A percentile compares a stretch with the other conserved stretches of the same genome.
Evolutionary conservation across 2,113 vertebrate genomes (phyloP).

Genomic region (Tupaia chinensis): DNA sequence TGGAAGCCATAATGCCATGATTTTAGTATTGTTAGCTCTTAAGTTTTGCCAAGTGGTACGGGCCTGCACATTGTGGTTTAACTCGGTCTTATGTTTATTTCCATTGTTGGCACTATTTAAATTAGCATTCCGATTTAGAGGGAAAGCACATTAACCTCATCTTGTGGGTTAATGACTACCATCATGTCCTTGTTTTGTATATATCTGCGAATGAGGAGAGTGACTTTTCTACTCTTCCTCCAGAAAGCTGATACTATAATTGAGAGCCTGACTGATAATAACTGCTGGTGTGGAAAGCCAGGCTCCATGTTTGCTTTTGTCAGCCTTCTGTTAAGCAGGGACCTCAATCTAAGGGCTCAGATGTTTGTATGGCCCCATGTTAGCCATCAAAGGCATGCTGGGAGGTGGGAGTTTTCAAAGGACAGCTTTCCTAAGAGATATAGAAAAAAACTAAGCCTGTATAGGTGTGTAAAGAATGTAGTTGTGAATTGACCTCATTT

Average conservation of each 20-base stretch:
- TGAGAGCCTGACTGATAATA: constrained; percentile 49
- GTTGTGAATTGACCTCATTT: not conserved
- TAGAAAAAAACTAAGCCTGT: not conserved
- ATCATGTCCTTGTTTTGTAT: constrained; percentile 56
- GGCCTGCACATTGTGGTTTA: constrained; percentile 67
- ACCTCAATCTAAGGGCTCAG: not conserved
- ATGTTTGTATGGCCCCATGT: not conserved
- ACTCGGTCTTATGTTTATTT: constrained; percentile 74
- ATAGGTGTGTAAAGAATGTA: not conserved
- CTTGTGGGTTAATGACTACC: constrained; percentile 68
- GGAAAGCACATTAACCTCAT: constrained; percentile 67
- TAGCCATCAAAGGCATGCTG: not conserved
- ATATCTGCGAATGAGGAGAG: constrained; percentile 41
- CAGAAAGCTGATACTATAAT: constrained; percentile 65
- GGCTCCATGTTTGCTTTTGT: constrained; percentile 46
- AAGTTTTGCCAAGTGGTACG: constrained; percentile 65
- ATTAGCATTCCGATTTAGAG: constrained; percentile 71
- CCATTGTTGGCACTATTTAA: constrained; percentile 71
- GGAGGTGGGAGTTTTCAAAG: not conserved
- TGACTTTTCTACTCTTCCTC: constrained; percentile 43
- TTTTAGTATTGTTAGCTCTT: constrained; percentile 42
- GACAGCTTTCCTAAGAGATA: not conserved
- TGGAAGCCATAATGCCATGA: constrained; percentile 57
- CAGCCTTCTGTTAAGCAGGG: constrained; percentile 15
- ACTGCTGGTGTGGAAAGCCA: not conserved